Base-by-base conservation (phyloP, 2,797 vertebrate species). In the Thamnophis elegans region DNA sequence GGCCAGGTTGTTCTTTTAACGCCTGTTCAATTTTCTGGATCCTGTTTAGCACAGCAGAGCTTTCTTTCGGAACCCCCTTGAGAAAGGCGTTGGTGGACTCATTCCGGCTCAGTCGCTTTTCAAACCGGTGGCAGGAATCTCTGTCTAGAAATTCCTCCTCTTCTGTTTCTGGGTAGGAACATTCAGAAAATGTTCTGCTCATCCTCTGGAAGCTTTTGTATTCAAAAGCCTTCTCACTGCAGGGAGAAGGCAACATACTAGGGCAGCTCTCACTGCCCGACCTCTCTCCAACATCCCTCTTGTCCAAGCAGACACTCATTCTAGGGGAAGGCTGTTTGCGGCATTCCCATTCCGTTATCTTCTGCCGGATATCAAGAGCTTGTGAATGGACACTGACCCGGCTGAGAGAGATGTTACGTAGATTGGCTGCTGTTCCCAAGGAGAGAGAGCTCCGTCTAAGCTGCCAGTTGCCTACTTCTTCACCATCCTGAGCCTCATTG, bases 21-120 rank as follows among this genome's bases (percentile, higher is more conserved):
- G 97, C 98, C 96, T 99, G 98, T 96, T 99, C 99, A 1, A 99
- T 99, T 97, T 99, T 99, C 96, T 99, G 99, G 98, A 99, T 99
- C 96, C 99, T 98, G 97, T 98, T 99, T 91, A 99, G 98, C 93
- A 99, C 99, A 0, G 99, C 99, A 22, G 99, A 99, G 6, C 98
- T 97, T 97, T 99, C 99, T 95, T 99, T 99, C 94, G 98, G 98
- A 92, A 95, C 91, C 36, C 98, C 97, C 89, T 98, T 98, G 54
- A 98, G 96, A 93, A 98, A 98, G 65, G 98, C 53, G 10, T 97
- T 97, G 0, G 98, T 94, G 88, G 95, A 93, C 91, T 99, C 99
- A 0, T 97, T 97, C 97, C 98, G 98, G 93, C 97, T 96, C 4
- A 97, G 94, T 94, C 98, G 98, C 96, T 99, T 99, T 94, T 99